Conservation (phyloP, 1,140 invertebrate genomes). For the Brachionus rubens region DNA sequence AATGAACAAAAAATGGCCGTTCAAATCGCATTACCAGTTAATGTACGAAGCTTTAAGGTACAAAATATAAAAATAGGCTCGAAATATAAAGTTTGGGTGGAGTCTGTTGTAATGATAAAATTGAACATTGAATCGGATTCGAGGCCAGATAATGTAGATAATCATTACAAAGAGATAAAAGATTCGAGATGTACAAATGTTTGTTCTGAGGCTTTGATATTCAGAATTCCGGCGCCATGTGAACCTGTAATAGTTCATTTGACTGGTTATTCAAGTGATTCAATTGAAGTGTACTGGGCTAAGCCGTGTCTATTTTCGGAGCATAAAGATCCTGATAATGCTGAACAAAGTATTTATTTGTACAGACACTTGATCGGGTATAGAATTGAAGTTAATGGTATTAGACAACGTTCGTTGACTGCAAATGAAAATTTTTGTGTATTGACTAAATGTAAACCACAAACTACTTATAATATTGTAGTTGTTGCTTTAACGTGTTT, state of each 20-base stretch:
- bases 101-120: constrained; percentile 60
- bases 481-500: constrained; percentile 56
- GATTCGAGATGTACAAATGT: constrained; percentile 57
- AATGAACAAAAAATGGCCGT: constrained; percentile 53
- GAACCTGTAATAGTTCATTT: constrained; percentile 54
- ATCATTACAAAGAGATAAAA: constrained; percentile 50
- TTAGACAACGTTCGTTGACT: constrained; percentile 54
- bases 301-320: constrained; percentile 56
- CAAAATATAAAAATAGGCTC: constrained; percentile 38
- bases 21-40: constrained; percentile 26
- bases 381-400: constrained; percentile 59
- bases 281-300: constrained; percentile 58
- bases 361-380: constrained; percentile 58
- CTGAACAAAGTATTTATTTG: constrained; percentile 51
- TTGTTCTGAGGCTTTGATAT: constrained; percentile 55
- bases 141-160: constrained; percentile 47
- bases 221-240: constrained; percentile 56
- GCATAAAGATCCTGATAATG: constrained; percentile 54
- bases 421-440: constrained; percentile 54
- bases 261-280: constrained; percentile 54
- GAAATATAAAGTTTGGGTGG: constrained; percentile 56
- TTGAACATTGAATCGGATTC: constrained; percentile 55
- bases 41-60: neutral
- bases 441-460: constrained; percentile 59
- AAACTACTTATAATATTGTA: constrained; percentile 55